phyloP scores from a whole-genome alignment of 2,113 vertebrate genomes.

The Indicator maculatus region DNA sequence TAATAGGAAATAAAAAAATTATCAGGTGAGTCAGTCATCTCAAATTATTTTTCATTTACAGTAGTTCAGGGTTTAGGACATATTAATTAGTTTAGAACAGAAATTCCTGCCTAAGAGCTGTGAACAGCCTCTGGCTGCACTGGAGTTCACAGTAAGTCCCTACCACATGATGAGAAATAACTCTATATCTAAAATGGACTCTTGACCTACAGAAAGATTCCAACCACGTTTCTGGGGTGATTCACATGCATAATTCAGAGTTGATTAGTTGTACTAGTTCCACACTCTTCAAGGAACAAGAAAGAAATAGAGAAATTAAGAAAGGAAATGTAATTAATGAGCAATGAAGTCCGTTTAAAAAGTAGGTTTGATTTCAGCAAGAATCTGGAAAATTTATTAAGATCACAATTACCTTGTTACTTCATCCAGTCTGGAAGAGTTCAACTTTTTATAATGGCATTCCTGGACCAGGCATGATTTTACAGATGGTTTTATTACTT shows the following conservation, averaged over 20 bases:
- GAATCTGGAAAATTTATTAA: slow-evolving; percentile 25
- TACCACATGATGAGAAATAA: slow-evolving; percentile 2
- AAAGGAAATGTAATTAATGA: slow-evolving; percentile 53
- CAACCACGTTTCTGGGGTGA: background rate
- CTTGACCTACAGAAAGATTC: slow-evolving; percentile 40
- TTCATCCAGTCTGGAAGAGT: background rate
- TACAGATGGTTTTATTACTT: slow-evolving; percentile 13
- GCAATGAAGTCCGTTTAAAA: slow-evolving; percentile 10
- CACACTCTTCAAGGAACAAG: slow-evolving; percentile 15
- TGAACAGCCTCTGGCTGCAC: background rate
- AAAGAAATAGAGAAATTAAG: slow-evolving; percentile 55
- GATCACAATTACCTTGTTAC: slow-evolving; percentile 27
- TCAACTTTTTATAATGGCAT: background rate
- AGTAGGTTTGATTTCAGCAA: slow-evolving; percentile 16
- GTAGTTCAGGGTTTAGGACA: background rate
- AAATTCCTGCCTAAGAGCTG: slow-evolving; percentile 12
- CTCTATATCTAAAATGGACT: slow-evolving; percentile 30
- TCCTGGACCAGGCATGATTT: background rate
- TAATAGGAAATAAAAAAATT: background rate
- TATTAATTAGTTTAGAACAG: slow-evolving; percentile 28
- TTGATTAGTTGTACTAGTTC: slow-evolving; percentile 42
- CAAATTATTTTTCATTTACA: slow-evolving; percentile 45
- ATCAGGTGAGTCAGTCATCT: slow-evolving; percentile 17
- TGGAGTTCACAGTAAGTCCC: background rate
- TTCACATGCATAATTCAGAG: slow-evolving; percentile 60